Percentiles rank a stretch among this genome's conserved stretches.
phyloP scores from a whole-genome alignment of 1,140 invertebrate genomes.

The Aphelinus certus region DNA sequence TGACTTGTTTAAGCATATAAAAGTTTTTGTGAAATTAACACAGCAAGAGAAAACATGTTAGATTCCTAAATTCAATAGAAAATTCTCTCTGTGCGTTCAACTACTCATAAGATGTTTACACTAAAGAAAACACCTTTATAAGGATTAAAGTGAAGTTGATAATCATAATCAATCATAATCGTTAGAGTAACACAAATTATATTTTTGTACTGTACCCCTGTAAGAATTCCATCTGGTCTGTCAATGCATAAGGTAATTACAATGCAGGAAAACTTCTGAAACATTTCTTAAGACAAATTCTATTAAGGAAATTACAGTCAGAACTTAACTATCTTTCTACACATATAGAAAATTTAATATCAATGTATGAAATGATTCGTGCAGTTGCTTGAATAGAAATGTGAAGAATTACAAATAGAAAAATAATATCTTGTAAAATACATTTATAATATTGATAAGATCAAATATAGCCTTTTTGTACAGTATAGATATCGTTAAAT shows the following conservation, averaged over 20 bases:
- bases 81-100: conserved; percentile 29
- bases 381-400: conserved; percentile 22
- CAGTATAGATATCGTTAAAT: conserved; percentile 24
- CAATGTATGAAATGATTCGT: conserved; percentile 38
- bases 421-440: conserved; percentile 25
- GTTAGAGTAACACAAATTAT: conserved; percentile 59
- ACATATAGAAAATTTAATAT: conserved; percentile 32
- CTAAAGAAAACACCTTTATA: conserved; percentile 12
- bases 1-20: no score
- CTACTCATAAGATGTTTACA: conserved; percentile 19
- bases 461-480: conserved; percentile 20
- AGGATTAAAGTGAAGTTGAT: neutral
- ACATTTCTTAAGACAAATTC: conserved; percentile 34
- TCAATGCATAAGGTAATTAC: conserved; percentile 40
- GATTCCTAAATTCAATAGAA: conserved; percentile 10
- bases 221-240: conserved; percentile 45
- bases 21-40: no score
- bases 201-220: conserved; percentile 64
- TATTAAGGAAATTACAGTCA: conserved; percentile 35
- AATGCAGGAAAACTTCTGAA: conserved; percentile 28
- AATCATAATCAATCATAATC: conserved; percentile 35
- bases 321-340: conserved; percentile 31
- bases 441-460: conserved; percentile 25
- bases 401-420: conserved; percentile 11
- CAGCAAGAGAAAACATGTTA: no score